These are phyloP conservation scores for Petrocephalus schoutedeni DNA, from an alignment of 2,797 vertebrate genomes.

Conservation along the genomic window DNA sequence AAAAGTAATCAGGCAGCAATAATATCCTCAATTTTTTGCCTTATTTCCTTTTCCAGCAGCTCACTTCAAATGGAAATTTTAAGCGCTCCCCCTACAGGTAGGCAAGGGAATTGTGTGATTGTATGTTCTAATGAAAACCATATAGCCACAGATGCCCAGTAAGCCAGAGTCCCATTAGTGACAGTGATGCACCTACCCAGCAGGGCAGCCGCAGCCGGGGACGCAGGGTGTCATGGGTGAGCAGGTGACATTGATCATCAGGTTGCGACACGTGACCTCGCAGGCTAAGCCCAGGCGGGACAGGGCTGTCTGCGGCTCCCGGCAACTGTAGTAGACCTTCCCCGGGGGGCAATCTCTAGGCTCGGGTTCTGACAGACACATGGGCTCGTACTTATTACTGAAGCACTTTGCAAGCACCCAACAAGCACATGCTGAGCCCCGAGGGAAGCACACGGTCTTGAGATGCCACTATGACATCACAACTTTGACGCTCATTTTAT, in stretches of 20 bases:
- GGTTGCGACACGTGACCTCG: conserved; percentile 82
- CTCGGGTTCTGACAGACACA: conserved; percentile 56
- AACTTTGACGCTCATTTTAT: neutral
- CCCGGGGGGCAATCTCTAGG: conserved; percentile 78
- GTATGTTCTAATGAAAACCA: neutral
- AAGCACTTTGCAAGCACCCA: neutral
- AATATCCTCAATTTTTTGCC: neutral
- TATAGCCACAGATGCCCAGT: neutral
- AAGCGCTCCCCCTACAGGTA: neutral
- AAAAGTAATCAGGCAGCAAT: neutral
- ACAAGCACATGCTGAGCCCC: neutral
- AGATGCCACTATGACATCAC: neutral
- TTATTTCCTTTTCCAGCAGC: neutral
- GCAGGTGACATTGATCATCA: conserved; percentile 97
- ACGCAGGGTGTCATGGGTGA: conserved; percentile 85
- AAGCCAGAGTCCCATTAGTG: neutral
- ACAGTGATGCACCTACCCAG: conserved; percentile 69
- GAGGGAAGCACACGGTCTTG: neutral
- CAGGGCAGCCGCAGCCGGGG: conserved; percentile 85
- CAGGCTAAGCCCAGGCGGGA: conserved; percentile 79
- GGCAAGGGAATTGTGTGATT: neutral
- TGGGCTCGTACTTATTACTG: neutral
- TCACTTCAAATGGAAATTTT: neutral
- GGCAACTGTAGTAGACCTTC: conserved; percentile 91
- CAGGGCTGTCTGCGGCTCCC: conserved; percentile 72